These are phyloP conservation scores for Saguinus midas DNA, from an alignment of 2,113 vertebrate species.

Conservation along the genomic window DNA sequence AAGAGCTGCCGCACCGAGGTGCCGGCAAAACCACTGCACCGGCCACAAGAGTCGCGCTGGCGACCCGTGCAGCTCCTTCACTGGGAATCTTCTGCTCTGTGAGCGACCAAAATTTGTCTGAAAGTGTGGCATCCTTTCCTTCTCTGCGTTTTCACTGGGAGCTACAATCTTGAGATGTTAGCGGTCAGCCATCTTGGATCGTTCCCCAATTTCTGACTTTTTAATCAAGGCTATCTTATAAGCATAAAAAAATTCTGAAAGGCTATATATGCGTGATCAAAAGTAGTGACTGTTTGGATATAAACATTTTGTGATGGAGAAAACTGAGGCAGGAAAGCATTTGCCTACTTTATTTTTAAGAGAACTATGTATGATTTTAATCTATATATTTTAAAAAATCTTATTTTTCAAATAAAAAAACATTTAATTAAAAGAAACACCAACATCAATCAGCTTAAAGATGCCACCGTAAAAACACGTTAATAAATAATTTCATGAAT, in stretches of 20 bases:
- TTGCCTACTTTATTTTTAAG: not conserved
- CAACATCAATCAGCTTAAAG: not conserved
- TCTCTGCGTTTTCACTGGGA: no score
- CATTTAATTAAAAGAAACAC: not conserved
- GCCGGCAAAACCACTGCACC: no score
- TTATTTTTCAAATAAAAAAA: slow-evolving; percentile 6
- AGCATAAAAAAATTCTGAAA: slow-evolving; percentile 33
- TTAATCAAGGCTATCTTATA: not conserved
- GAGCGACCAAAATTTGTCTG: no score
- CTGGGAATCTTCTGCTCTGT: no score
- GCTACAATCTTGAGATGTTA: no score
- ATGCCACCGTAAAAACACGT: not conserved
- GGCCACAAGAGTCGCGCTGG: no score
- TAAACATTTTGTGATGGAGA: not conserved
- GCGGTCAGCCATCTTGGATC: no score
- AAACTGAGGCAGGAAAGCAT: not conserved
- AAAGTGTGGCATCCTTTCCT: no score
- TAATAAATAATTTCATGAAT: slow-evolving; percentile 32
- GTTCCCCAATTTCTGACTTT: not conserved
- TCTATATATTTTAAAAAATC: not conserved
- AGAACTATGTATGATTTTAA: not conserved
- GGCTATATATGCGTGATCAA: not conserved
- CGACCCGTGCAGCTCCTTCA: no score
- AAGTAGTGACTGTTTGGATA: not conserved
- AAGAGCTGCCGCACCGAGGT: no score